Evolutionary conservation across 2,113 vertebrate genomes (phyloP).

Genomic region (Hyaena hyaena): DNA sequence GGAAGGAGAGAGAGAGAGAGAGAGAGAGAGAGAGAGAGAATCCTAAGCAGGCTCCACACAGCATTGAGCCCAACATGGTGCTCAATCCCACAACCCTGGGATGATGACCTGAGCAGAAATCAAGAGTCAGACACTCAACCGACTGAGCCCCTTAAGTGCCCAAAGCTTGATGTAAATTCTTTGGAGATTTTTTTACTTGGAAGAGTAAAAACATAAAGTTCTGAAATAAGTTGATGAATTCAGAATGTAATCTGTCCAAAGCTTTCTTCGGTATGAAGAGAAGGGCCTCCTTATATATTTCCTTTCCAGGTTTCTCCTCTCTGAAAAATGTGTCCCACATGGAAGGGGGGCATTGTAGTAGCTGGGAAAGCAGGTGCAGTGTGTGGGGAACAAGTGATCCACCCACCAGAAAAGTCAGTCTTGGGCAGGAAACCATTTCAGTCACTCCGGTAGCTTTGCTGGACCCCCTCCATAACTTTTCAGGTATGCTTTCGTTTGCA

Average conservation of each 20-base stretch:
- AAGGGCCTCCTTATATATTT: background rate
- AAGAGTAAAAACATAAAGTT: constrained; percentile 29
- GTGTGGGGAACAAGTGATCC: background rate
- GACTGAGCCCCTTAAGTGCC: no score
- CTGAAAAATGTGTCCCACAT: background rate
- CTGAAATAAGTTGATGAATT: constrained; percentile 38
- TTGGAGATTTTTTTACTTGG: background rate
- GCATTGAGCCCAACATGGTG: no score
- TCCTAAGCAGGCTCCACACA: no score
- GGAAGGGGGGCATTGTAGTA: accelerated
- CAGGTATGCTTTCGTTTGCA: background rate
- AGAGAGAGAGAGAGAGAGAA: no score
- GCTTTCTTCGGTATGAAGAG: background rate
- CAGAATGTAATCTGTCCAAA: background rate
- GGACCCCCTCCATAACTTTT: background rate
- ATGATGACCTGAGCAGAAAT: no score
- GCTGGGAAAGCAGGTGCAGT: background rate
- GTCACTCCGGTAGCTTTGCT: background rate
- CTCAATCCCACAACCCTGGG: no score
- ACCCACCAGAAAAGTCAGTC: background rate
- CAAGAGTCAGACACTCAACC: no score
- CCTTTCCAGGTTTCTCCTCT: background rate
- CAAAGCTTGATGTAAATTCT: constrained; percentile 29
- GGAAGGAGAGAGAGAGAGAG: no score
- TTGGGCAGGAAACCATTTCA: background rate